Evolutionary conservation across 2,113 vertebrate genomes (phyloP).

Genomic region (Platycercus adscitus): DNA sequence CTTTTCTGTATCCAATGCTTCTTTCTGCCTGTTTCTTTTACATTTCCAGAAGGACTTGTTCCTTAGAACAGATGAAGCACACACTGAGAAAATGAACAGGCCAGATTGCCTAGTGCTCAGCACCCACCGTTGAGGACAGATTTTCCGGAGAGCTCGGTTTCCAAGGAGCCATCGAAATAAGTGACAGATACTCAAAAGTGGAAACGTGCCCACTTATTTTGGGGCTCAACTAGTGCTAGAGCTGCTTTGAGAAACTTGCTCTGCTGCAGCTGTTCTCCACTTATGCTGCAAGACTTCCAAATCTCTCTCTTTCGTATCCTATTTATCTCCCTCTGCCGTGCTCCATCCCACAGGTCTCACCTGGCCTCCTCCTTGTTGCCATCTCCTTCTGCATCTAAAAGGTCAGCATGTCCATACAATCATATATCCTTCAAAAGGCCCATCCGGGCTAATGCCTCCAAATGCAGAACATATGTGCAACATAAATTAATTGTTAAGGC

Average conservation of each 20-base stretch:
- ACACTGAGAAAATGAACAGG: slow-evolving; percentile 31
- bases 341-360: neutral
- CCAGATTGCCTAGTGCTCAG: slow-evolving; percentile 60
- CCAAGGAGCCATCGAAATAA: slow-evolving; percentile 52
- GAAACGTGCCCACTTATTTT: slow-evolving; percentile 37
- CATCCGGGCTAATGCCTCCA: neutral
- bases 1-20: slow-evolving; percentile 15
- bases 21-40: slow-evolving; percentile 6
- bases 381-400: neutral
- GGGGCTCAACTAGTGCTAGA: slow-evolving; percentile 39
- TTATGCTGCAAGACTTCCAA: neutral
- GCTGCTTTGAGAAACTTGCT: neutral
- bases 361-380: neutral
- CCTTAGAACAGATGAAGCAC: slow-evolving; percentile 60
- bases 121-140: slow-evolving; percentile 37
- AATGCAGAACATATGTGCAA: slow-evolving; percentile 16
- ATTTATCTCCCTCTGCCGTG: neutral
- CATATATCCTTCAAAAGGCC: slow-evolving; percentile 5
- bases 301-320: neutral
- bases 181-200: slow-evolving; percentile 51
- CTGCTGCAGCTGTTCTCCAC: neutral
- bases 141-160: slow-evolving; percentile 51
- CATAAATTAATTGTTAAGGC: slow-evolving; percentile 56
- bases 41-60: slow-evolving; percentile 58
- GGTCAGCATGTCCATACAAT: neutral